Percentiles rank a stretch among this genome's conserved stretches.
phyloP scores from a whole-genome alignment of 2,797 vertebrate species.

The Periparus ater region DNA sequence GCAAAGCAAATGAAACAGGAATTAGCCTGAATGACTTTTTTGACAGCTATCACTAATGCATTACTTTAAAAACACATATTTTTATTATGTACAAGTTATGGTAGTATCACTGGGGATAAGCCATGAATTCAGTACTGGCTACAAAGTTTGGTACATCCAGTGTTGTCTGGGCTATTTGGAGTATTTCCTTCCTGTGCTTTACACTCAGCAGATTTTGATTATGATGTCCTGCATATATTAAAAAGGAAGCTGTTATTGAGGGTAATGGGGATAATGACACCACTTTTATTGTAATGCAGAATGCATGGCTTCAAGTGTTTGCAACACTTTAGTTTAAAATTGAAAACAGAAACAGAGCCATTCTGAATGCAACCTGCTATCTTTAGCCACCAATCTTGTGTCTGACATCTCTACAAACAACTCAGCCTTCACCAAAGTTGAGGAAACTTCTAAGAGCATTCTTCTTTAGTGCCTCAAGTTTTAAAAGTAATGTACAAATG shows the following conservation, averaged over 20 bases:
- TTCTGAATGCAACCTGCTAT: constrained; percentile 67
- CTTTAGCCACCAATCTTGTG: constrained; percentile 66
- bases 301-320: constrained; percentile 72
- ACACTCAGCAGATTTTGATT: constrained; percentile 52
- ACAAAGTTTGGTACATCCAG: background rate
- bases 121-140: background rate
- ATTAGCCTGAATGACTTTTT: background rate
- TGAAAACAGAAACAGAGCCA: constrained; percentile 71
- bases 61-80: constrained; percentile 23
- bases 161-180: background rate
- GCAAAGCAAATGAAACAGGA: background rate
- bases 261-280: constrained; percentile 55
- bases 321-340: constrained; percentile 72
- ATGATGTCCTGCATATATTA: constrained; percentile 57
- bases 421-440: constrained; percentile 67
- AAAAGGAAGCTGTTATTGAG: constrained; percentile 37
- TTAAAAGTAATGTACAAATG: constrained; percentile 63
- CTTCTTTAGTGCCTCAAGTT: constrained; percentile 52
- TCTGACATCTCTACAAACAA: constrained; percentile 73
- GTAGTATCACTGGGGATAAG: background rate
- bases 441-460: constrained; percentile 67
- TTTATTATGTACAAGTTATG: background rate
- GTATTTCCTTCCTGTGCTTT: constrained; percentile 28
- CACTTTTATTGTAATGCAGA: constrained; percentile 74
- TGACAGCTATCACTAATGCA: background rate